Percentiles rank a stretch among this genome's conserved stretches.
Conservation (phyloP, 2,888 invertebrate species). For the Trissoscelio sp. region DNA sequence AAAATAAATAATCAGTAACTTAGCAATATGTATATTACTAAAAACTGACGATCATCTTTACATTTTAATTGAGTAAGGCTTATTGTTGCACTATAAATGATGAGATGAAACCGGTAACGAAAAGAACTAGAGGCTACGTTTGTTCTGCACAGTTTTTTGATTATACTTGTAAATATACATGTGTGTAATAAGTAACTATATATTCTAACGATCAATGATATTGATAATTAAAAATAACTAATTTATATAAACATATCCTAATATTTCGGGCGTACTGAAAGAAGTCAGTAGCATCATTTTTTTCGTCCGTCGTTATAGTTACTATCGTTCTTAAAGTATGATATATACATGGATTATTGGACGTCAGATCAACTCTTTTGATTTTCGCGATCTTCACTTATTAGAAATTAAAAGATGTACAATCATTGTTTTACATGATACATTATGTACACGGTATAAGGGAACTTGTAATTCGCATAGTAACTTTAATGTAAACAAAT, state of each 20-base stretch:
- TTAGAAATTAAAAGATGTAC: conserved; percentile 35
- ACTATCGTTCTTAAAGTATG: conserved; percentile 71
- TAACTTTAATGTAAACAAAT: not conserved
- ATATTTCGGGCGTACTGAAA: conserved; percentile 70
- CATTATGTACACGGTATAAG: conserved; percentile 12
- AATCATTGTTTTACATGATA: conserved; percentile 12
- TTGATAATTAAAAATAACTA: conserved; percentile 81
- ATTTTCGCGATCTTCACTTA: conserved; percentile 52
- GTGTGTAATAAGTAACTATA: conserved; percentile 76
- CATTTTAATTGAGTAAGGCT: conserved; percentile 49
- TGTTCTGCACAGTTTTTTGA: conserved; percentile 70
- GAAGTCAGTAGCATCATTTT: conserved; percentile 72
- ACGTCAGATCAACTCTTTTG: conserved; percentile 64
- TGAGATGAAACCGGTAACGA: conserved; percentile 55
- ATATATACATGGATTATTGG: conserved; percentile 68
- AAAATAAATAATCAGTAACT: conserved; percentile 10
- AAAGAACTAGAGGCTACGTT: conserved; percentile 62
- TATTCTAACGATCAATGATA: conserved; percentile 80
- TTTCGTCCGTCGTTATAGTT: conserved; percentile 74
- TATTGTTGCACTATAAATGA: conserved; percentile 51
- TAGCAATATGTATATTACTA: conserved; percentile 37
- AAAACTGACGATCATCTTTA: conserved; percentile 55
- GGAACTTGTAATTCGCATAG: not conserved
- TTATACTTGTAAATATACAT: conserved; percentile 72
- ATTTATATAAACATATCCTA: conserved; percentile 75